These are phyloP conservation scores for Cladorhizidae sp. DNA, from an alignment of 37 sponge, comb jelly and placozoan species.

Conservation along the genomic window DNA sequence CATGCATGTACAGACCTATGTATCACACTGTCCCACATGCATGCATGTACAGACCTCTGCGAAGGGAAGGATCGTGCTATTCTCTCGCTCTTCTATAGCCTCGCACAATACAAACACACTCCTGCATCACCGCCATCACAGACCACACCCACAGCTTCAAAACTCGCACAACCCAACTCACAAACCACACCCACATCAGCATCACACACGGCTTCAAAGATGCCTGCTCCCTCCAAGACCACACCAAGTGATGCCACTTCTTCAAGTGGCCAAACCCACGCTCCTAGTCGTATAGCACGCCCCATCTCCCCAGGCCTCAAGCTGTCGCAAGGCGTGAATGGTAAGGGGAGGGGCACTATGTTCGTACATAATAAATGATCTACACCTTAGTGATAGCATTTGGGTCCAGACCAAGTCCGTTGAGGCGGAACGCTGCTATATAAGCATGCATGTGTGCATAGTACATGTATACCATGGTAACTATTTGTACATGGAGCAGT, in stretches of 20 bases:
- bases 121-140: conserved; percentile 1
- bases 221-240: not conserved
- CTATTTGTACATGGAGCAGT: too few species aligned
- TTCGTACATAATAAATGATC: too few species aligned
- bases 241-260: not conserved
- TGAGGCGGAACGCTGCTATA: too few species aligned
- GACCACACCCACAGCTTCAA: not conserved
- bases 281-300: conserved; percentile 28
- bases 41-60: conserved; percentile 27
- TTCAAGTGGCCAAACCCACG: not conserved
- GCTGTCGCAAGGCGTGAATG: conserved; percentile 2
- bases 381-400: too few species aligned
- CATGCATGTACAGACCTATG: too few species aligned
- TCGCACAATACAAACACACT: conserved; percentile 52
- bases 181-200: not conserved
- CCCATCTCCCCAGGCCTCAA: conserved; percentile 53
- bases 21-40: too few species aligned
- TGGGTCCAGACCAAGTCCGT: too few species aligned
- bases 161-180: too few species aligned
- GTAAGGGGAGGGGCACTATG: too few species aligned
- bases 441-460: too few species aligned
- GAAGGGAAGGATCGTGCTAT: conserved; percentile 64
- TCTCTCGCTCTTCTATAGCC: conserved; percentile 47
- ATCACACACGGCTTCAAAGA: not conserved
- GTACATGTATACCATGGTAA: not conserved